phyloP scores from a whole-genome alignment of 2,888 invertebrate genomes.

The Linyphia triangularis region DNA sequence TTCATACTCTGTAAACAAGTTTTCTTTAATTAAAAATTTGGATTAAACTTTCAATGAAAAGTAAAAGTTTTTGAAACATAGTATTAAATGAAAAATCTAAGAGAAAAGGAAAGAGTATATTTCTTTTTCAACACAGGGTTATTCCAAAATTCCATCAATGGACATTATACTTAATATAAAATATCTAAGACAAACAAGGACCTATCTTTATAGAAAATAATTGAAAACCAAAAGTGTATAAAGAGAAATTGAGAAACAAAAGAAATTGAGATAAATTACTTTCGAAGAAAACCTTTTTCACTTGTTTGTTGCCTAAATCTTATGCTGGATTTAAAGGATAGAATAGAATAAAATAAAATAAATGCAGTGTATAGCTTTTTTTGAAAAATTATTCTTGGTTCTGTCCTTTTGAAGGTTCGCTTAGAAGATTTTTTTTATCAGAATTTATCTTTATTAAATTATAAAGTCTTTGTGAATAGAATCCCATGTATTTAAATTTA shows the following conservation, averaged over 20 bases:
- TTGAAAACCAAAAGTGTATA: constrained; percentile 54
- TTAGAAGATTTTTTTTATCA: constrained; percentile 6
- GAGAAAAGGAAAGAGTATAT: no score
- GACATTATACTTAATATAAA: constrained; percentile 7
- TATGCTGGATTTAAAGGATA: background rate
- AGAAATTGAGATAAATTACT: constrained; percentile 48
- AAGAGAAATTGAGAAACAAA: constrained; percentile 21
- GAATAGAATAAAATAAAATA: constrained; percentile 8
- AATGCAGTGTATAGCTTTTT: constrained; percentile 25
- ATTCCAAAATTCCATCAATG: constrained; percentile 35
- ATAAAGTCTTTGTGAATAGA: background rate
- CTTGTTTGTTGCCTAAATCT: constrained; percentile 1
- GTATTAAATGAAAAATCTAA: no score
- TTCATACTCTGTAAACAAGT: no score
- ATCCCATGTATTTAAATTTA: background rate
- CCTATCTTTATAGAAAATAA: constrained; percentile 29
- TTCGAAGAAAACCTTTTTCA: constrained; percentile 13
- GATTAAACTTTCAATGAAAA: no score
- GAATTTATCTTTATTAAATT: constrained; percentile 43
- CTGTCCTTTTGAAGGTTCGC: background rate
- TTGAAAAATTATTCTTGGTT: constrained; percentile 23
- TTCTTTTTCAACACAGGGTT: no score
- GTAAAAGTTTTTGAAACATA: no score
- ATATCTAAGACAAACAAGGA: constrained; percentile 3
- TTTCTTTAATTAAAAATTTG: no score